Conservation (phyloP, 2,888 invertebrate species). For the Cephus pulcher region DNA sequence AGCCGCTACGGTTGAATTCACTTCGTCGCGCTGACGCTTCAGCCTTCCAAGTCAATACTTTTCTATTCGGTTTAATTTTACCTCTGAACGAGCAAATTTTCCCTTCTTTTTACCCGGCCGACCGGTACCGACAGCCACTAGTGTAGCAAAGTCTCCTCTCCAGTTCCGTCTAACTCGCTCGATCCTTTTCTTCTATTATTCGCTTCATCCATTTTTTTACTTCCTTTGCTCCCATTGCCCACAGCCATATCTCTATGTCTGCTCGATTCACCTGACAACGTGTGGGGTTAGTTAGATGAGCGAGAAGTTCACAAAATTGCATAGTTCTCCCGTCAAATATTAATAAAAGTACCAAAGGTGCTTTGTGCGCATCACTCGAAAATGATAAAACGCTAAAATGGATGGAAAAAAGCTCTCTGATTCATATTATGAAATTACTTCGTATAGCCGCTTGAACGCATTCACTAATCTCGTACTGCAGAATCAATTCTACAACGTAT, state of each 20-base stretch:
- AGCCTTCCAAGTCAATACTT: slow-evolving; percentile 34
- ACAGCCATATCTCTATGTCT: background rate
- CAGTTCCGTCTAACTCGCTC: background rate
- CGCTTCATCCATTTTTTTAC: background rate
- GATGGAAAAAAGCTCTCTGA: background rate
- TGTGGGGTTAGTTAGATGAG: background rate
- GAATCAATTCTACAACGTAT: background rate
- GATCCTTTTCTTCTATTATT: background rate
- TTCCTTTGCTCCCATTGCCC: background rate
- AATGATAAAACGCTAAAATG: background rate
- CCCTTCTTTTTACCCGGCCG: slow-evolving; percentile 22
- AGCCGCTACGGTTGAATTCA: slow-evolving; percentile 11
- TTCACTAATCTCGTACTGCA: background rate
- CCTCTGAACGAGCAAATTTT: slow-evolving; percentile 25
- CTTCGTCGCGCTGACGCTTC: slow-evolving; percentile 29
- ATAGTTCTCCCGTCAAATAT: no score
- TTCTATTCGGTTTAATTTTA: slow-evolving; percentile 41
- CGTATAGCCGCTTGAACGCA: background rate
- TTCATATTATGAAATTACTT: background rate
- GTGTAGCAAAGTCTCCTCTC: background rate
- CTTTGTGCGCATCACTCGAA: no score
- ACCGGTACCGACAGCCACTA: slow-evolving; percentile 15
- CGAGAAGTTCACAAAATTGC: background rate
- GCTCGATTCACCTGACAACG: background rate
- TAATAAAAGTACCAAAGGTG: no score